Percentiles rank a stretch among this genome's conserved stretches.
Conservation (phyloP, 2,888 invertebrate species). For the Lissonota sp. region DNA sequence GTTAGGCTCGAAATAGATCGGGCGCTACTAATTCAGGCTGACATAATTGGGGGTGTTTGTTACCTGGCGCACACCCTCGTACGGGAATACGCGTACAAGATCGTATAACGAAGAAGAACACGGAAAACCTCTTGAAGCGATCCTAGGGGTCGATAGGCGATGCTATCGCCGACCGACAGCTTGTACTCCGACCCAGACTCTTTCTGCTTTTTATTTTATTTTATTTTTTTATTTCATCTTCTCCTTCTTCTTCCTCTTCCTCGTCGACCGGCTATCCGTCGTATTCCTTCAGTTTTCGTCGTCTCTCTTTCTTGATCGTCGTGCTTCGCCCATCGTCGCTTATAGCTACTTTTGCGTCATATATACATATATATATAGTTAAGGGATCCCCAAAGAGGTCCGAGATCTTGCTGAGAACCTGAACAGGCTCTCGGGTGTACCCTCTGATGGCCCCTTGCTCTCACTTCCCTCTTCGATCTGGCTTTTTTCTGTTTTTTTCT, state of each 20-base stretch:
- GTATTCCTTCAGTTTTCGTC: conserved; percentile 29
- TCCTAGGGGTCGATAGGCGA: conserved; percentile 82
- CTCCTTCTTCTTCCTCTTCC: conserved; percentile 30
- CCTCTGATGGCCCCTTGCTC: conserved; percentile 33
- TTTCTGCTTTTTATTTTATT: conserved; percentile 54
- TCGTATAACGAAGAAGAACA: conserved; percentile 83
- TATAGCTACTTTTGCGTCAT: conserved; percentile 48
- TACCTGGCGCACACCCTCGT: conserved; percentile 81
- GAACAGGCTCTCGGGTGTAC: conserved; percentile 41
- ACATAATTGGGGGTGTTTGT: conserved; percentile 84
- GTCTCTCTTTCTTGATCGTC: conserved; percentile 58
- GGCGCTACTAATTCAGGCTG: conserved; percentile 83
- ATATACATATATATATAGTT: conserved; percentile 59
- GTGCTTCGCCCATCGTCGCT: conserved; percentile 44
- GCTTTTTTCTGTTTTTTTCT: conserved; percentile 7
- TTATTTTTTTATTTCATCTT: conserved; percentile 27
- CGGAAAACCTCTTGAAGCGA: conserved; percentile 83
- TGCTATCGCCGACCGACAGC: conserved; percentile 81
- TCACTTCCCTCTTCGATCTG: conserved; percentile 22
- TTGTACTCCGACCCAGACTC: conserved; percentile 77
- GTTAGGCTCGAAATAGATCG: conserved; percentile 81
- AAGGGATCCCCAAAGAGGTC: conserved; percentile 53
- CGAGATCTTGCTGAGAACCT: conserved; percentile 42
- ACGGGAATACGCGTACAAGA: conserved; percentile 77
- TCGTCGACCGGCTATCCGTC: conserved; percentile 47